These are phyloP conservation scores for Cephalotes varians DNA, from an alignment of 2,888 invertebrate species.

Conservation along the genomic window DNA sequence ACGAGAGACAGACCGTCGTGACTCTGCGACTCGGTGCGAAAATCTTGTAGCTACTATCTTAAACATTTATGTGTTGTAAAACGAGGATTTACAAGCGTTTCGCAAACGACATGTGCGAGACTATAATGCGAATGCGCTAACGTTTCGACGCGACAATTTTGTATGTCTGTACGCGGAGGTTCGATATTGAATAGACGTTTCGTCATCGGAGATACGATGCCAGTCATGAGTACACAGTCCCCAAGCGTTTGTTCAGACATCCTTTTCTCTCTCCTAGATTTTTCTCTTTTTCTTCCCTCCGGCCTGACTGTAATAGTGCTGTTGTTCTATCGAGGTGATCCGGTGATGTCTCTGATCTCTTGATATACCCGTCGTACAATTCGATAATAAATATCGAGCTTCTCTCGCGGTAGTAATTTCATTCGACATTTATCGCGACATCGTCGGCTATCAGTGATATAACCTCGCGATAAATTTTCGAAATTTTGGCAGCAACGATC, in stretches of 20 bases:
- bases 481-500: background rate
- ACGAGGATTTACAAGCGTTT: background rate
- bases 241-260: slow-evolving; percentile 57
- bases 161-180: background rate
- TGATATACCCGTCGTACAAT: slow-evolving; percentile 11
- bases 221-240: slow-evolving; percentile 65
- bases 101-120: background rate
- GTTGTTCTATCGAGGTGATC: slow-evolving; percentile 56
- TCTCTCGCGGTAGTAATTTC: background rate
- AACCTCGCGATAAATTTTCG: background rate
- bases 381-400: slow-evolving; percentile 30
- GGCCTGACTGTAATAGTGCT: slow-evolving; percentile 47
- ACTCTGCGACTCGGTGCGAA: background rate
- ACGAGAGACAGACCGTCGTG: background rate
- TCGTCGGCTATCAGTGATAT: background rate
- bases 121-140: background rate
- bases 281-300: background rate
- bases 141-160: background rate
- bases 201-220: slow-evolving; percentile 61
- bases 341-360: slow-evolving; percentile 35
- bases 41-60: background rate
- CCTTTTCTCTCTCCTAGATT: background rate
- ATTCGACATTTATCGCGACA: slow-evolving; percentile 13
- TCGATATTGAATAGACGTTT: slow-evolving; percentile 55
- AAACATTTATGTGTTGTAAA: background rate